Evolutionary conservation across 1,140 invertebrate genomes (phyloP).

Genomic region (Notospermus geniculatus): DNA sequence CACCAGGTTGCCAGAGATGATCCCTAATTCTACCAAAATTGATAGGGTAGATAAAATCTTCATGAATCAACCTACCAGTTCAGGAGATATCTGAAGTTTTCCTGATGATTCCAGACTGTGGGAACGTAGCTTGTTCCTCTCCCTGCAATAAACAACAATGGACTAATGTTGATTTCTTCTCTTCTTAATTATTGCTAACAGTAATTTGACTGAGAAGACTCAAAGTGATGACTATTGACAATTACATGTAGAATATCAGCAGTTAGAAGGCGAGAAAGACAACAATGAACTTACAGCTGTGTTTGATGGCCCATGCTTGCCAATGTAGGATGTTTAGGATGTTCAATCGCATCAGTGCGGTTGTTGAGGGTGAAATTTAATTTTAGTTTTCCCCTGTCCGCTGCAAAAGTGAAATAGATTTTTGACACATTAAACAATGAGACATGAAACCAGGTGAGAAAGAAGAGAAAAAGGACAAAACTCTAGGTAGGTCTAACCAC

Average conservation of each 20-base stretch:
- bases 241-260: neutral
- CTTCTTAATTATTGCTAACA: neutral
- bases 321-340: slow-evolving; percentile 19
- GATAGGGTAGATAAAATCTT: neutral
- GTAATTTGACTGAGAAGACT: neutral
- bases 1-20: slow-evolving; percentile 20
- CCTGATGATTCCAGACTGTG: slow-evolving; percentile 38
- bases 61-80: slow-evolving; percentile 14
- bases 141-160: slow-evolving; percentile 23
- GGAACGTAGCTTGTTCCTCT: slow-evolving; percentile 34
- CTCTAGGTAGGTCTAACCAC: too few relatives aligned
- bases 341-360: slow-evolving; percentile 6
- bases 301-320: slow-evolving; percentile 33
- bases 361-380: slow-evolving; percentile 10
- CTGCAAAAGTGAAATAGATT: slow-evolving; percentile 1
- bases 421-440: neutral
- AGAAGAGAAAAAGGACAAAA: too few relatives aligned
- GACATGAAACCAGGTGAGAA: neutral
- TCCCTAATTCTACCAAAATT: neutral
- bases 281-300: slow-evolving; percentile 32
- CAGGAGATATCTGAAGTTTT: slow-evolving; percentile 41
- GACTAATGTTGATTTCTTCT: neutral
- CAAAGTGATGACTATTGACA: neutral
- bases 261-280: too few relatives aligned
- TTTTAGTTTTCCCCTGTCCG: neutral